These are phyloP conservation scores for Gobionotothen gibberifrons DNA, from an alignment of 2,797 vertebrate genomes.

Conservation along the genomic window DNA sequence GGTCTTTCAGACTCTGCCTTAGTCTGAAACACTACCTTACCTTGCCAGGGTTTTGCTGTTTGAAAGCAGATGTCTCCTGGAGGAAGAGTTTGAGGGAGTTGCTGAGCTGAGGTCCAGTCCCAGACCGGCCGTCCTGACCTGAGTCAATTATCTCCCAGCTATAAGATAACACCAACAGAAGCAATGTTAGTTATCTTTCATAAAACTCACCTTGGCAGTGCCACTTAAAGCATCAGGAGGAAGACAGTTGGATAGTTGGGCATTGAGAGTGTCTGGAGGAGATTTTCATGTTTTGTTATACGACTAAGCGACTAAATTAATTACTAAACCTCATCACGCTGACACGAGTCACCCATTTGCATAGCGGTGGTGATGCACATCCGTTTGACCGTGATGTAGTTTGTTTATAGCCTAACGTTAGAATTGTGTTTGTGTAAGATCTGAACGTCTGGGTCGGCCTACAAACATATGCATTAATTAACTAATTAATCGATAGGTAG, in stretches of 20 bases:
- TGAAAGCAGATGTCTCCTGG: slow-evolving; percentile 94
- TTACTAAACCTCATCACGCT: no score
- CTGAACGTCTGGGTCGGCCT: no score
- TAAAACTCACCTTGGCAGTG: background rate
- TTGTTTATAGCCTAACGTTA: no score
- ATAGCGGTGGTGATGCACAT: no score
- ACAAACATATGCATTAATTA: background rate
- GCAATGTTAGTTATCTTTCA: background rate
- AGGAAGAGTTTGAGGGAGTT: slow-evolving; percentile 91
- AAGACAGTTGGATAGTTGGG: background rate
- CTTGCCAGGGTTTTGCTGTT: slow-evolving; percentile 98
- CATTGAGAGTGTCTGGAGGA: background rate
- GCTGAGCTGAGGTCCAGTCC: slow-evolving; percentile 87
- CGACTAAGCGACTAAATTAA: background rate
- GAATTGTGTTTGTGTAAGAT: background rate
- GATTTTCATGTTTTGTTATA: background rate
- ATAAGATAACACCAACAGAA: slow-evolving; percentile 20
- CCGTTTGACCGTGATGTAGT: no score
- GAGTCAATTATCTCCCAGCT: slow-evolving; percentile 92
- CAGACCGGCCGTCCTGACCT: slow-evolving; percentile 84
- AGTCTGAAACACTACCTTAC: slow-evolving; percentile 74
- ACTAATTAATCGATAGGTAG: background rate
- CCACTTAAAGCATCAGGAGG: background rate
- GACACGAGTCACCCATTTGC: no score
- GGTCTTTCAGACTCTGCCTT: background rate